phyloP scores from a whole-genome alignment of 2,113 vertebrate genomes.

The Cathartes aura region DNA sequence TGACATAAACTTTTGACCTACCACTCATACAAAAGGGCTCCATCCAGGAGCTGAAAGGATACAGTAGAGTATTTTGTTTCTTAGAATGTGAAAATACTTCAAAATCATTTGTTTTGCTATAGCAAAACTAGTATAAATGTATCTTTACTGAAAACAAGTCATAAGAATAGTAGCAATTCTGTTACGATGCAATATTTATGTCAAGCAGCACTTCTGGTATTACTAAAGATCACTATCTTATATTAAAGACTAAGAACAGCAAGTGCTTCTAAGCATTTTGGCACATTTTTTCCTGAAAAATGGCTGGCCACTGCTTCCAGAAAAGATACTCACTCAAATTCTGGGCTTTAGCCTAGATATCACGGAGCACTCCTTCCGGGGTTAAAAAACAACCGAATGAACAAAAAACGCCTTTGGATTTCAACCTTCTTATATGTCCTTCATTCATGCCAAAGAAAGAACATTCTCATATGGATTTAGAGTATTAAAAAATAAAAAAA shows the following conservation, averaged over 20 bases:
- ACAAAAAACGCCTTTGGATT: neutral
- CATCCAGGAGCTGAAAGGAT: neutral
- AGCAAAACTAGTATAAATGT: neutral
- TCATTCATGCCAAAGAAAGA: neutral
- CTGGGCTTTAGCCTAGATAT: neutral
- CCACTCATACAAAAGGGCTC: neutral
- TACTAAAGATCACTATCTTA: neutral
- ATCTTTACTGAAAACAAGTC: neutral
- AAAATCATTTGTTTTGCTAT: neutral
- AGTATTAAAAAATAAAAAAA: neutral
- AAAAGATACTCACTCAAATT: neutral
- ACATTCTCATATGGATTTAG: neutral
- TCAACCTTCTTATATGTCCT: neutral
- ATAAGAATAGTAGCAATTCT: neutral
- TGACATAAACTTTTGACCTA: neutral
- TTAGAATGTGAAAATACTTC: neutral
- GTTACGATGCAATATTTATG: neutral
- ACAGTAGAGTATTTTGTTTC: neutral
- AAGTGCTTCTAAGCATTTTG: neutral
- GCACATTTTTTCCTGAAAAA: neutral
- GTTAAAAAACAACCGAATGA: fast-evolving
- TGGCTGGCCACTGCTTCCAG: neutral
- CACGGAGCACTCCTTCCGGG: neutral
- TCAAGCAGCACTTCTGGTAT: neutral
- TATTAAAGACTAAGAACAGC: neutral